Percentiles rank a stretch among this genome's conserved stretches.
Evolutionary conservation across 2,113 vertebrate genomes (phyloP).

Genomic region (Columba livia): DNA sequence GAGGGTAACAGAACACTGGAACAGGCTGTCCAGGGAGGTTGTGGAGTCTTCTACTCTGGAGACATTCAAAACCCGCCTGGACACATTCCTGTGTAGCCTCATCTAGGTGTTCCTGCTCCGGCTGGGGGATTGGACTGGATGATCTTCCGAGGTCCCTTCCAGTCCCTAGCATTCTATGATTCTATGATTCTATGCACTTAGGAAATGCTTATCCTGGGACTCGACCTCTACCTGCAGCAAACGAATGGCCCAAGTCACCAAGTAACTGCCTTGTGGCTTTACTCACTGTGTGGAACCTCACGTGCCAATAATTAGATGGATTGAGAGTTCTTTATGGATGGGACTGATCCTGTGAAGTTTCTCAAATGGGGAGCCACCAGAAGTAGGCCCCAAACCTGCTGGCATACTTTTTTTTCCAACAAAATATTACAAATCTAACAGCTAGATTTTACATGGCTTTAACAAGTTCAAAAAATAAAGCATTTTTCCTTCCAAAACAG

Average conservation of each 20-base stretch:
- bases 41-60: no score
- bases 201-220: not conserved
- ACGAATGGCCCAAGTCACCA: not conserved
- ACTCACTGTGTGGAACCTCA: not conserved
- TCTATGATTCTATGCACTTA: no score
- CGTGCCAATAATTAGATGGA: not conserved
- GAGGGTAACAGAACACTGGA: no score
- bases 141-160: no score
- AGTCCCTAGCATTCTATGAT: no score
- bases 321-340: not conserved
- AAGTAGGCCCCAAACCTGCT: not conserved
- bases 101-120: no score
- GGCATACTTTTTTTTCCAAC: not conserved
- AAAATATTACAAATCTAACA: not conserved
- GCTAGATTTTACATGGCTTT: not conserved
- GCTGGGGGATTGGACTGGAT: no score
- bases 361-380: not conserved
- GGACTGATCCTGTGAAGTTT: not conserved
- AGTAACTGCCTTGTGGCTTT: not conserved
- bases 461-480: not conserved
- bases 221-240: not conserved
- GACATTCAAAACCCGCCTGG: no score
- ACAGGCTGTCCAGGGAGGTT: no score
- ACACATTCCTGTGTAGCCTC: no score
- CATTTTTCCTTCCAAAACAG: not conserved